Evolutionary conservation across 2,888 invertebrate species (phyloP), one percentile per base, ranked within the genome.

Genomic region (Ariolimax columbianus): DNA sequence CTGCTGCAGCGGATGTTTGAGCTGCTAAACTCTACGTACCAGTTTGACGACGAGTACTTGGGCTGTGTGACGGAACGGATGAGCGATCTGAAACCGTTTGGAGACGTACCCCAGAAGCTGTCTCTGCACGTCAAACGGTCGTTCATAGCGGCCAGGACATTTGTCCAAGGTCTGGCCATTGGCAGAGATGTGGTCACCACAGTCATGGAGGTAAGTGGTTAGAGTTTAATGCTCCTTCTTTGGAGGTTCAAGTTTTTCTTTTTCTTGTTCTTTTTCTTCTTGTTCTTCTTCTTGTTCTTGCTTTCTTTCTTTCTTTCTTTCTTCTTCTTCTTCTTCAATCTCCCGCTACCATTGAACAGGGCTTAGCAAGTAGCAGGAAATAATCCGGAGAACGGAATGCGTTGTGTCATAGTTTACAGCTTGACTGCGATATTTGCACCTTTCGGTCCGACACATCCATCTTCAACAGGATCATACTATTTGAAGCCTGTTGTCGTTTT

Each of bases 1-100:
- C 96, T 99, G 63, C 98, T 98, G 94, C 97, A 98, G 95, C 97
- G 97, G 94, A 98, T 99, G 98, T 98, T 98, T 95, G 89, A 92
- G 33, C 90, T 98, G 77, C 95, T 98, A 91, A 98, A 99, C 94
- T 96, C 97, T n/a, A 98, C 98, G 94, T 98, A 98, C 94, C 95
- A 95, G 87, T 98, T 98, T 92, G 97, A 97, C 93, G 97, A 97
- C 88, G 86, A 89, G 4, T 97, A 97, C 93, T 94, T 97, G 91
- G 96, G 96, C 82, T 99, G 99, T 94, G 97, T 98, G 87, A 96
- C 96, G 90, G 96, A 97, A 92, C 96, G 97, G 93, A 98, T 99
- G 98, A 96, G 97, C 83, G 97, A 97, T 90, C 96, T 98, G 94
- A 96, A 97, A 93, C 98, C 99, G 0, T 99, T 99, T 93, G 98